A percentile compares a stretch with the other conserved stretches of the same genome.
phyloP scores from a whole-genome alignment of 2,888 invertebrate species.

The Sepioteuthis lessoniana region DNA sequence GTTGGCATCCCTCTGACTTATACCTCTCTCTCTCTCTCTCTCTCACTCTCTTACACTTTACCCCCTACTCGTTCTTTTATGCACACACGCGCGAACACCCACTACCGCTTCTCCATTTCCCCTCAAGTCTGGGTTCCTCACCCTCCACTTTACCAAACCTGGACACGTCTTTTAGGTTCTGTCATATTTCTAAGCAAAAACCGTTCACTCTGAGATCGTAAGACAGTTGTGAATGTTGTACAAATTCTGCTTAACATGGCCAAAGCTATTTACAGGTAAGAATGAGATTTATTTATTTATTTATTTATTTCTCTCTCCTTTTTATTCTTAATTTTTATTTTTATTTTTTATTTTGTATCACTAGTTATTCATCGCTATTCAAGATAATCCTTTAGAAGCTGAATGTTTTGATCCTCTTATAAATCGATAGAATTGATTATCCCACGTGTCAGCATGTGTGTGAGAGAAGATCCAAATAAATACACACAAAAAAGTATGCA shows the following conservation, averaged over 20 bases:
- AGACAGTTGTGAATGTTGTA: neutral
- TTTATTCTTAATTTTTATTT: too few relatives aligned
- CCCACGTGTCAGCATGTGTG: neutral
- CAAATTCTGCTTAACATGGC: conserved; percentile 7
- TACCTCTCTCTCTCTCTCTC: neutral
- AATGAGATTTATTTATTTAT: neutral
- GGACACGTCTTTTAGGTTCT: neutral
- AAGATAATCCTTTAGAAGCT: neutral
- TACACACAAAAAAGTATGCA: neutral
- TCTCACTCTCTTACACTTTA: neutral
- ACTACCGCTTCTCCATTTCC: too few relatives aligned
- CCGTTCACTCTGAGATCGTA: neutral
- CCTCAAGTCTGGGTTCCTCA: neutral
- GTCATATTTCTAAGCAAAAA: neutral
- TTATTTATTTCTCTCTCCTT: neutral
- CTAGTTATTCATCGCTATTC: neutral
- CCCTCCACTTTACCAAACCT: neutral
- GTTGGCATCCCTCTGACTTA: neutral
- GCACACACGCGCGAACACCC: neutral
- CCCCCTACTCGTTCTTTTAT: neutral
- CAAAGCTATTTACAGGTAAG: neutral
- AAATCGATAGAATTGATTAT: conserved; percentile 37
- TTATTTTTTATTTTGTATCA: neutral
- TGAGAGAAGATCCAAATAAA: neutral
- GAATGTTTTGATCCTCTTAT: neutral